Conservation (phyloP, 2,888 invertebrate genomes). For the Acanthacorydalis orientalis region DNA sequence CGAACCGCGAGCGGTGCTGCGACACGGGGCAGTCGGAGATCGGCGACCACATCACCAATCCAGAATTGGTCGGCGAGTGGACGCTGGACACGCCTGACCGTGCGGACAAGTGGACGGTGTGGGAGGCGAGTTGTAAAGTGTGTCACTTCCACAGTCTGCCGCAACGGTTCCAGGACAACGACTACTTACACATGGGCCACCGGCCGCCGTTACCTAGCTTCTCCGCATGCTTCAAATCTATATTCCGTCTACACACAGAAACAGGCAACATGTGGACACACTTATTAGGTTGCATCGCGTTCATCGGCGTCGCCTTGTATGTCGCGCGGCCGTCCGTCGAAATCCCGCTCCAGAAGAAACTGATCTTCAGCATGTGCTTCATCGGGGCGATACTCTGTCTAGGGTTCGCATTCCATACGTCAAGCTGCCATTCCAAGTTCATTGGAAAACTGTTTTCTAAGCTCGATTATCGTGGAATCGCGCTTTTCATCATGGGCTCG, state of each 20-base stretch:
- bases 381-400: constrained; percentile 92
- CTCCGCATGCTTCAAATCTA: constrained; percentile 93
- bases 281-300: constrained; percentile 76
- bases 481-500: constrained; percentile 94
- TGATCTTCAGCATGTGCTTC: constrained; percentile 92
- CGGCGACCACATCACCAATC: no score
- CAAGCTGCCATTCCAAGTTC: constrained; percentile 95
- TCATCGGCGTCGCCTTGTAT: constrained; percentile 63
- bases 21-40: no score
- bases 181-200: constrained; percentile 89
- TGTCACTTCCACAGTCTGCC: constrained; percentile 88
- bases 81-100: no score
- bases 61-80: no score
- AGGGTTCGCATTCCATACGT: constrained; percentile 93
- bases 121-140: constrained; percentile 85
- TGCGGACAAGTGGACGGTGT: constrained; percentile 28
- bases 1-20: no score
- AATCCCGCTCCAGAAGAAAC: constrained; percentile 81
- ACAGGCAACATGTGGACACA: constrained; percentile 99
- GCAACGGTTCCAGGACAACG: constrained; percentile 96
- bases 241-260: constrained; percentile 97
- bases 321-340: constrained; percentile 82
- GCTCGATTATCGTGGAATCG: constrained; percentile 97
- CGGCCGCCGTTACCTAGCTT: constrained; percentile 93
- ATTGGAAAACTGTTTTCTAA: constrained; percentile 96